These are phyloP conservation scores for Oostethus manadensis DNA, from an alignment of 2,113 vertebrate species.

Conservation along the genomic window DNA sequence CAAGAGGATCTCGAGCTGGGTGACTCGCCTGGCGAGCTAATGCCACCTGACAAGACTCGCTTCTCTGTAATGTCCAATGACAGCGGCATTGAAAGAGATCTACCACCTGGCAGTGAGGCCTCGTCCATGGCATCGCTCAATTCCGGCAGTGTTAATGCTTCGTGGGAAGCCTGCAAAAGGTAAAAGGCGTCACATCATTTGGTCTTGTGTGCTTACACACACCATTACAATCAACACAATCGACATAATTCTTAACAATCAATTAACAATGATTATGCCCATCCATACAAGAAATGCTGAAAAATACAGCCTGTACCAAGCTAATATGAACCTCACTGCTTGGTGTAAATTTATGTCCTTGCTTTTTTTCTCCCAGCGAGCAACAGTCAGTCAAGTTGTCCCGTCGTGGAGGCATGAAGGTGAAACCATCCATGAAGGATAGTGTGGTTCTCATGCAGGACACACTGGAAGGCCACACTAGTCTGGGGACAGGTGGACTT, in stretches of 20 bases:
- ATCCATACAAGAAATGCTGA: background rate
- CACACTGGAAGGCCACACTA: slow-evolving; percentile 56
- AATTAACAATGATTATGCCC: too few species aligned
- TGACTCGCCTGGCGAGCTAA: slow-evolving; percentile 61
- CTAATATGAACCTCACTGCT: background rate
- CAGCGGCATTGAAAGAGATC: slow-evolving; percentile 89
- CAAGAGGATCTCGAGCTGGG: slow-evolving; percentile 70
- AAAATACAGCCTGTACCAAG: background rate
- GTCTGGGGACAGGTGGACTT: slow-evolving; percentile 20
- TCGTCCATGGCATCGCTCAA: slow-evolving; percentile 20
- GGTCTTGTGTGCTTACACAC: background rate
- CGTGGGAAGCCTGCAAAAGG: slow-evolving; percentile 49
- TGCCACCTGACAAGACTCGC: slow-evolving; percentile 66
- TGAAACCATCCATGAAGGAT: slow-evolving; percentile 69
- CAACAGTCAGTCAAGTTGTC: slow-evolving; percentile 66
- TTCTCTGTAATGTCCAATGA: slow-evolving; percentile 85
- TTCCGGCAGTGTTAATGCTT: background rate
- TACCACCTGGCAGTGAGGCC: slow-evolving; percentile 57
- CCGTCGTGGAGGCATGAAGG: slow-evolving; percentile 81
- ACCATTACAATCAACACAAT: too few species aligned
- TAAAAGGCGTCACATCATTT: slow-evolving; percentile 9
- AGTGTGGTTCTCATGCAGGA: slow-evolving; percentile 73
- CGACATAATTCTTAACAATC: too few species aligned
- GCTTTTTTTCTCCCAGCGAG: slow-evolving; percentile 14
- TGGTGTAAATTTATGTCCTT: background rate